Evolutionary conservation across 2,888 invertebrate genomes (phyloP), one percentile per base, ranked within the genome.

Genomic region (Alloscopus bannaensis): DNA sequence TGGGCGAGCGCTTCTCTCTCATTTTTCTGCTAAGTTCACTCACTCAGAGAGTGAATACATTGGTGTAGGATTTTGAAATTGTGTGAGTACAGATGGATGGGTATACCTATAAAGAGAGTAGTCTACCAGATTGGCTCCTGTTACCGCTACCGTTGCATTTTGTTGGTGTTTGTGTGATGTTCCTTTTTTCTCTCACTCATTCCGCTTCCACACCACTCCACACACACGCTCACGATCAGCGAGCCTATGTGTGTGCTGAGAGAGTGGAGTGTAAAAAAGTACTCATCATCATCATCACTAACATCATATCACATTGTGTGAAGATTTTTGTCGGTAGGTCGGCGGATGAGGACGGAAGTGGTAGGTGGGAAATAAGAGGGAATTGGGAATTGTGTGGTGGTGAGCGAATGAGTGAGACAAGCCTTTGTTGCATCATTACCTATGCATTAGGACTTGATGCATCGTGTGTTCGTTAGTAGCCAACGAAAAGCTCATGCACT

Each of bases 361-460:
- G 77, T 77, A 77, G 77, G 77, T 77, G 77, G 77, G 77, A 77
- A 77, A 70, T 77, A 69, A 77, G 77, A 70, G 70, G 77, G 77
- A 76, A 73, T 65, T 73, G 72, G 62, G 55, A 55, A 72, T 64
- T 72, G 62, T n/a, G n/a, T 52, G 62, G 72, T 72, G 72, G 64
- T 64, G 45, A 45, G 45, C 40, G 60, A 60, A 60, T 60, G 60
- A 60, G 60, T 60, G 60, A 60, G 60, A 57, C 16, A 57, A 57
- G 31, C 60, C 40, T 60, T 59, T 59, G 59, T 59, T 59, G 59
- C 59, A 59, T 31, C 59, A 59, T 31, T 59, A n/a, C 3, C 52
- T 52, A 52, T 52, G 52, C 24, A 52, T 52, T 52, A 47, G n/a
- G n/a, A n/a, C n/a, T n/a, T n/a, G n/a, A n/a, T n/a, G n/a, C n/a